These are phyloP conservation scores for Apamea epomidion DNA, from an alignment of 2,888 invertebrate genomes.

Conservation along the genomic window DNA sequence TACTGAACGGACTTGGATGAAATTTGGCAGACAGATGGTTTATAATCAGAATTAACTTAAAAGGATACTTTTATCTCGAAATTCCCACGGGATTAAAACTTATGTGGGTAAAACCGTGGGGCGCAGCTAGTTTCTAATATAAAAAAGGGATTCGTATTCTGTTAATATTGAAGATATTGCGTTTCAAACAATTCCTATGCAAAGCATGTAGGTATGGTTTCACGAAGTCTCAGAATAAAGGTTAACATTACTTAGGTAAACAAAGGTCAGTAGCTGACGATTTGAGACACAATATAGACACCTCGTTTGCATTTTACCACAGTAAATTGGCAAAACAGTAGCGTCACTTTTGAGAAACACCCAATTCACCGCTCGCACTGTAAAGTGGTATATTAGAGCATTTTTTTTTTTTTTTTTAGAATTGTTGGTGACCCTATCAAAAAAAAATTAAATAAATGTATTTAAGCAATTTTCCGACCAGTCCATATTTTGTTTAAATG, in stretches of 20 bases:
- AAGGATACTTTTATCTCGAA: no score
- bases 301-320: slow-evolving; percentile 45
- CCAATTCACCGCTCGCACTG: no score
- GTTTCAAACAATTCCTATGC: slow-evolving; percentile 32
- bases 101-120: no score
- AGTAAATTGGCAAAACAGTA: slow-evolving; percentile 19
- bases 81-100: no score
- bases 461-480: neutral
- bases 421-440: no score
- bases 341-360: neutral
- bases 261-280: slow-evolving; percentile 47
- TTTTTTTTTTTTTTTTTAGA: no score
- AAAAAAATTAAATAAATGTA: neutral
- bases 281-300: slow-evolving; percentile 48
- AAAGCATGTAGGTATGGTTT: slow-evolving; percentile 35
- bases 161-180: slow-evolving; percentile 20
- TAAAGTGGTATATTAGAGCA: no score
- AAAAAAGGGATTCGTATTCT: slow-evolving; percentile 27
- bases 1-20: no score
- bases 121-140: neutral
- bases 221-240: slow-evolving; percentile 27
- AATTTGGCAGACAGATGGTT: no score
- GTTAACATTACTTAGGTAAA: slow-evolving; percentile 38
- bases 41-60: no score
- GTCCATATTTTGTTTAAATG: neutral